phyloP scores from a whole-genome alignment of 1,140 invertebrate species.

The Aplysia californica region DNA sequence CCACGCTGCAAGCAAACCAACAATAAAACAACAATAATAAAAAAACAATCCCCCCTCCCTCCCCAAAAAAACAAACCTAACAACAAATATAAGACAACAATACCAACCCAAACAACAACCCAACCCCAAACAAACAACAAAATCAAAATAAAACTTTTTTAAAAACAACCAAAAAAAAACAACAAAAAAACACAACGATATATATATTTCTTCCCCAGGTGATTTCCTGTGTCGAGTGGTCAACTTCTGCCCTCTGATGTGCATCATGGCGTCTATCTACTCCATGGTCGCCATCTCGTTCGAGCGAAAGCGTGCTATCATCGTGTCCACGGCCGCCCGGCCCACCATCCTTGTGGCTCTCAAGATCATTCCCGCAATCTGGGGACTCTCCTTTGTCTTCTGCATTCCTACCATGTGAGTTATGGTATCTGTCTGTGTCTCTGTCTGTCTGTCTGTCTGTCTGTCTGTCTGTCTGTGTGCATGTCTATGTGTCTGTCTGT shows the following conservation, averaged over 20 bases:
- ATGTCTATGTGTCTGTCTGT: no score
- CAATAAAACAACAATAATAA: no score
- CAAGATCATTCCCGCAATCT: constrained; percentile 25
- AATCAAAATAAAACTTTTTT: no score
- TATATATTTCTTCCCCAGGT: no score
- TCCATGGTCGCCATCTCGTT: constrained; percentile 42
- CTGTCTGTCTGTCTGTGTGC: not conserved
- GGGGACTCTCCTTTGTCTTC: constrained; percentile 29
- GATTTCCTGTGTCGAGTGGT: constrained; percentile 39
- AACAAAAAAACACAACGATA: no score
- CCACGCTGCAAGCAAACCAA: no score
- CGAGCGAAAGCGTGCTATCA: constrained; percentile 42
- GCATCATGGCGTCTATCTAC: constrained; percentile 47
- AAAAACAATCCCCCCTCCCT: no score
- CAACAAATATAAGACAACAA: no score
- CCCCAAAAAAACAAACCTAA: no score
- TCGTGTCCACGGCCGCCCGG: not conserved
- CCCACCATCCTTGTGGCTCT: constrained; percentile 1
- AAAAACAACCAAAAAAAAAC: no score
- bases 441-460: not conserved
- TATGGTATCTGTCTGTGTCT: not conserved
- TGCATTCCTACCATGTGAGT: constrained; percentile 29
- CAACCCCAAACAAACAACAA: no score
- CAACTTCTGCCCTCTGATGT: constrained; percentile 40
- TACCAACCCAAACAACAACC: no score